Conservation (phyloP, 2,888 invertebrate genomes). For the Gerosis bhagava region DNA sequence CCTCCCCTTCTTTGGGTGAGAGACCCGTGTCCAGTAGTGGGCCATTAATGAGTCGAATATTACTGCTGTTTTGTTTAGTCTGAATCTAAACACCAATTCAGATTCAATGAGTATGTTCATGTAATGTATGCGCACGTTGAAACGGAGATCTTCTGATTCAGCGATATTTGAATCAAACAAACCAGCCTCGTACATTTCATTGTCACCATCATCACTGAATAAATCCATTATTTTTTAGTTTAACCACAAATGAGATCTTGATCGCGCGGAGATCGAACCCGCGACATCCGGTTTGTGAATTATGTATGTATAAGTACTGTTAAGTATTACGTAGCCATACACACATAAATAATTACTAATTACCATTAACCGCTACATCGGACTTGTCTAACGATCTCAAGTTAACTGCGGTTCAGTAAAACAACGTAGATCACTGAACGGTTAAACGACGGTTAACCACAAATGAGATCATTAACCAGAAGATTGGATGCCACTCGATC, state of each 20-base stretch:
- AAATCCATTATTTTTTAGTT: neutral
- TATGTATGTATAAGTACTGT: too few relatives aligned
- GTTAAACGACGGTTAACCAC: constrained; percentile 34
- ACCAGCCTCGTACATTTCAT: neutral
- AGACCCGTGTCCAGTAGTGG: too few relatives aligned
- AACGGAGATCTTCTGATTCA: neutral
- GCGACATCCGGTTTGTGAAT: too few relatives aligned
- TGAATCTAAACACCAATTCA: neutral
- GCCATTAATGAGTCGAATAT: too few relatives aligned
- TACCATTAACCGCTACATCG: constrained; percentile 15
- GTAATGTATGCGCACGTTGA: neutral
- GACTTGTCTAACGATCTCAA: constrained; percentile 14
- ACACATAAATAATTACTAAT: too few relatives aligned
- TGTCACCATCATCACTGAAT: neutral
- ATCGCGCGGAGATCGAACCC: too few relatives aligned
- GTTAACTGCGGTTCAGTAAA: constrained; percentile 30
- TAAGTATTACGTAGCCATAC: too few relatives aligned
- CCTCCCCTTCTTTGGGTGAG: too few relatives aligned
- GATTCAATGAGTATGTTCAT: neutral
- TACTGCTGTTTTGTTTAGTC: neutral
- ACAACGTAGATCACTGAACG: constrained; percentile 16
- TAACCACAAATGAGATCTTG: too few relatives aligned
- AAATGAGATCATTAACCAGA: constrained; percentile 27
- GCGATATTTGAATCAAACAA: neutral
- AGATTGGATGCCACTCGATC: too few relatives aligned